Conservation (phyloP, 2,888 invertebrate genomes). For the Spilarctia lutea region DNA sequence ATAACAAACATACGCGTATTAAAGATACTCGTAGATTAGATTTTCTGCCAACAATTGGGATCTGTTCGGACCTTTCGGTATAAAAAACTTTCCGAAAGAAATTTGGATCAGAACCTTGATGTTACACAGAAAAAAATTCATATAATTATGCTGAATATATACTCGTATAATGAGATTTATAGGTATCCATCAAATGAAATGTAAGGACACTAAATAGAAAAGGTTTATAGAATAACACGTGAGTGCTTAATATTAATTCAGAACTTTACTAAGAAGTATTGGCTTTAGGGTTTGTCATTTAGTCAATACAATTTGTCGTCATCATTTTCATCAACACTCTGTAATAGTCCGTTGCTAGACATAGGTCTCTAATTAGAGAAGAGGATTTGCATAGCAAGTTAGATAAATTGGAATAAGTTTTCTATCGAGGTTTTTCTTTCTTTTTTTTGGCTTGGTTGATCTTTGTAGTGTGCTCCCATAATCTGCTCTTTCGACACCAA, state of each 20-base stretch:
- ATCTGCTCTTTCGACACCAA: too few species aligned
- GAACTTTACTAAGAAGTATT: background rate
- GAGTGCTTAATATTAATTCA: background rate
- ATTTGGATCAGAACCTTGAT: constrained; percentile 11
- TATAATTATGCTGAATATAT: constrained; percentile 4
- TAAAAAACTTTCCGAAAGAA: constrained; percentile 11
- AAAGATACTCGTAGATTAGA: constrained; percentile 18
- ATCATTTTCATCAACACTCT: too few species aligned
- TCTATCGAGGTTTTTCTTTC: too few species aligned
- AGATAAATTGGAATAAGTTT: too few species aligned
- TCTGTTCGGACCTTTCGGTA: constrained; percentile 4
- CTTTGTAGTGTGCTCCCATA: too few species aligned
- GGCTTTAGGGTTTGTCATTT: background rate
- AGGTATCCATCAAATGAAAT: background rate
- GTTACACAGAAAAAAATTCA: constrained; percentile 9
- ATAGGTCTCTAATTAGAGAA: too few species aligned
- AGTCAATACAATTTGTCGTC: background rate
- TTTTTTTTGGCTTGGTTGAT: too few species aligned
- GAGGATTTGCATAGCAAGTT: too few species aligned
- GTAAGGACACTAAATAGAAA: background rate
- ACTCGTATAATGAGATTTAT: constrained; percentile 4
- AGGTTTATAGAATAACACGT: background rate
- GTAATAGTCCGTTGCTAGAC: too few species aligned
- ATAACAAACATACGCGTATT: constrained; percentile 11
- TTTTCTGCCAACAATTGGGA: constrained; percentile 18